Conservation (phyloP, 2,888 invertebrate species). For the Alsophila aescularia region DNA sequence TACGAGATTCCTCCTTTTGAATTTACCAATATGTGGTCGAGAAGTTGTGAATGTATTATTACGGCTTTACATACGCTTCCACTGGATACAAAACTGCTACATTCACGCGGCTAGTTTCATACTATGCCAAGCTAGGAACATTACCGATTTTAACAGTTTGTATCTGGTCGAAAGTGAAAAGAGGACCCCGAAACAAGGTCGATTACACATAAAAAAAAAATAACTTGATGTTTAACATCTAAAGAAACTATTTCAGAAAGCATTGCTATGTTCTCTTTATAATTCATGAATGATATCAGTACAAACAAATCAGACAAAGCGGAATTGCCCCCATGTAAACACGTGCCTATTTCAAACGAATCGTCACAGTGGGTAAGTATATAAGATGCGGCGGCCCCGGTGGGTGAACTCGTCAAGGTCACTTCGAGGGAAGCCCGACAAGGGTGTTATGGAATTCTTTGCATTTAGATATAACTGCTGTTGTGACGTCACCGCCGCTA, state of each 20-base stretch:
- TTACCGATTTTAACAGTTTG: too few relatives aligned
- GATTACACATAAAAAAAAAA: neutral
- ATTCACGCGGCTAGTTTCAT: too few relatives aligned
- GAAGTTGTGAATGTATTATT: too few relatives aligned
- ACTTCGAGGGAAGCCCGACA: slow-evolving; percentile 61
- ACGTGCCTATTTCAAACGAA: slow-evolving; percentile 49
- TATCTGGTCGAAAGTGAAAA: neutral
- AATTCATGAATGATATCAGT: slow-evolving; percentile 10
- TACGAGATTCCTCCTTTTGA: too few relatives aligned
- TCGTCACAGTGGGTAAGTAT: slow-evolving; percentile 60
- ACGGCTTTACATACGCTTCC: too few relatives aligned
- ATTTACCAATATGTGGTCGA: too few relatives aligned
- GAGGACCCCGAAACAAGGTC: neutral
- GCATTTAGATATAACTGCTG: slow-evolving; percentile 44
- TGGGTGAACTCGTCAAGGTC: slow-evolving; percentile 69
- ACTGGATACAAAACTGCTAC: too few relatives aligned
- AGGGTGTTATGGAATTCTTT: slow-evolving; percentile 62
- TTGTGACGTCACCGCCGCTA: slow-evolving; percentile 33
- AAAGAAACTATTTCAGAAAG: neutral
- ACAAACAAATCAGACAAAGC: slow-evolving; percentile 11
- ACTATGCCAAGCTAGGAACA: too few relatives aligned
- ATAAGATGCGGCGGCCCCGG: slow-evolving; percentile 63
- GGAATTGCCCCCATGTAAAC: slow-evolving; percentile 24
- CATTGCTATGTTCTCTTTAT: neutral
- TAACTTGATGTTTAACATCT: neutral